These are phyloP conservation scores for Drosophila sechellia DNA, from an alignment of 1,140 invertebrate genomes.

Conservation along the genomic window DNA sequence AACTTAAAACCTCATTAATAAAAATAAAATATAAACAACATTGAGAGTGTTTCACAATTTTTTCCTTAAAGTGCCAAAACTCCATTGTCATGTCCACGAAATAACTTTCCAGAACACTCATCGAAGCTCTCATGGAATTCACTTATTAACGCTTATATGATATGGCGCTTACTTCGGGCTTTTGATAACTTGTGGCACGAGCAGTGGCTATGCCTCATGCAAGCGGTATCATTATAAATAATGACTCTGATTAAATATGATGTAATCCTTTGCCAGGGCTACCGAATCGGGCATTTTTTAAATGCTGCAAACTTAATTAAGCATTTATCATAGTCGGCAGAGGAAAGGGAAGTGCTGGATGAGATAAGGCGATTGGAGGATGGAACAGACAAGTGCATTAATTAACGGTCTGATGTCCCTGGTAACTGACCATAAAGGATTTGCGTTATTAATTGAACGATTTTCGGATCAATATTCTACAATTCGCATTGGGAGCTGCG, in stretches of 20 bases:
- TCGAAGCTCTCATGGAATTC: slow-evolving; percentile 15
- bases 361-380: slow-evolving; percentile 41
- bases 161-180: slow-evolving; percentile 24
- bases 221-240: slow-evolving; percentile 71
- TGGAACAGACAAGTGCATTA: slow-evolving; percentile 64
- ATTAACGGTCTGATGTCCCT: slow-evolving; percentile 59
- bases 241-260: slow-evolving; percentile 76
- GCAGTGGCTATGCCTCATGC: slow-evolving; percentile 16
- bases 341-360: neutral
- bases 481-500: too few relatives aligned
- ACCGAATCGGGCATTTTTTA: slow-evolving; percentile 19
- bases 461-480: slow-evolving; percentile 44
- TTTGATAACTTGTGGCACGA: slow-evolving; percentile 42
- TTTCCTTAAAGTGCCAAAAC: neutral
- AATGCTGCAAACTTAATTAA: slow-evolving; percentile 71
- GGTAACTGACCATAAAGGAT: slow-evolving; percentile 70
- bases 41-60: neutral
- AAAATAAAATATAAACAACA: neutral
- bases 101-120: slow-evolving; percentile 15
- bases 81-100: slow-evolving; percentile 5
- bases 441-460: slow-evolving; percentile 73
- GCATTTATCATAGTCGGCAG: slow-evolving; percentile 65
- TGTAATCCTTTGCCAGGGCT: slow-evolving; percentile 58
- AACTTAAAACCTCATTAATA: neutral
- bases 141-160: slow-evolving; percentile 40